Base-by-base conservation (phyloP, 2,113 vertebrate species). In the Mystacornis crossleyi region DNA sequence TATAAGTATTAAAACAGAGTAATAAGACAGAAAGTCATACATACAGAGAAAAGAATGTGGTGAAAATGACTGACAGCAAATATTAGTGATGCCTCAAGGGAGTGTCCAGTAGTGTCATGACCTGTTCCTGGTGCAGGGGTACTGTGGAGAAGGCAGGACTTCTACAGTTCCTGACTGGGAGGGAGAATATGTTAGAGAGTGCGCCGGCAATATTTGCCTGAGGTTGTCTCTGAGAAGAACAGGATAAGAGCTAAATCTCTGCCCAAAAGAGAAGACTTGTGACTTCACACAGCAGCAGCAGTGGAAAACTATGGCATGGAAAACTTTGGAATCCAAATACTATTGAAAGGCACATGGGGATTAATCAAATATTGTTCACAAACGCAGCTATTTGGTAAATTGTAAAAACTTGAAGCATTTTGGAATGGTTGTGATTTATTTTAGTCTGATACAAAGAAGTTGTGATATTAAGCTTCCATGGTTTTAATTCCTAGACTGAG, bases 61-160 rank as follows among this genome's bases (percentile, higher is more conserved):
- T 77, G 21, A 61, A 73, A 86, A 18, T 54, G 40, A 69, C 33
- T 40, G 21, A 10, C 19, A 47, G 28, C 0, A 2, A 77, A 12
- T 70, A 51, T 17, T n/a, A 51, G 15, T 14, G 17, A 28, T 47
- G 8, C 8, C 8, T 34, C 47, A 55, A 36, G 21, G 28, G 17
- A 38, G 9, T 71, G 12, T 74, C 6, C 34, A 24, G 18, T 34
- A 55, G 14, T 15, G 9, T 72, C 16, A 50, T 51, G 21, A 65
- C 8, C 23, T 2, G 0, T n/a, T 86, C 25, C 33, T 4, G 3
- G 13, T 47, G 15, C 18, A 78, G 50, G 1, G 4, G 17, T 51
- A 7, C 0, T 19, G 36, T 3, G 40, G 25, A 75, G 18, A 71
- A 53, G n/a, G 17, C 47, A 91, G 6, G 8, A 24, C 34, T 91